Conservation (phyloP, 2,888 invertebrate genomes). For the Druceiella hillmani region DNA sequence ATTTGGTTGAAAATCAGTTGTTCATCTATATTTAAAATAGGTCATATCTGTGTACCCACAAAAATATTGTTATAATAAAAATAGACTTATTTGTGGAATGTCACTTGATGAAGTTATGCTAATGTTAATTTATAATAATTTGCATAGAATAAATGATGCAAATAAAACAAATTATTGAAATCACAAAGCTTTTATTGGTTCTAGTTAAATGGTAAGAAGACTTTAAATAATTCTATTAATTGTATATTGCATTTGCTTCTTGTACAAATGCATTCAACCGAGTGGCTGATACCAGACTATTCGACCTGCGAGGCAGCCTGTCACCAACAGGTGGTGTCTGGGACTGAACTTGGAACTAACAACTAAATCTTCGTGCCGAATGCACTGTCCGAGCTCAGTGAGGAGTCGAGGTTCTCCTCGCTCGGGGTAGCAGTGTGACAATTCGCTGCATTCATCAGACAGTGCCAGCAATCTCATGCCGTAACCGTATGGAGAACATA, state of each 20-base stretch:
- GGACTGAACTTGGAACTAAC: slow-evolving; percentile 90
- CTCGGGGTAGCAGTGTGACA: slow-evolving; percentile 61
- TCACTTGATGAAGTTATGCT: no score
- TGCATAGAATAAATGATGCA: no score
- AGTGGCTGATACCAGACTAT: slow-evolving; percentile 85
- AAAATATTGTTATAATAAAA: no score
- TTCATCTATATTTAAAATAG: no score
- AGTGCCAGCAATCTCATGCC: slow-evolving; percentile 84
- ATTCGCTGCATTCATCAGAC: slow-evolving; percentile 69
- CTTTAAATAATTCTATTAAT: background rate
- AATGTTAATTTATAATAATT: no score
- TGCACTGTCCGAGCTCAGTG: slow-evolving; percentile 62
- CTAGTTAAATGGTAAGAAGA: background rate
- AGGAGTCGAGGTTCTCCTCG: slow-evolving; percentile 43
- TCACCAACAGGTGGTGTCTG: slow-evolving; percentile 77
- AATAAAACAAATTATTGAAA: no score
- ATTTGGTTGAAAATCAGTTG: no score
- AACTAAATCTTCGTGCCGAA: slow-evolving; percentile 78
- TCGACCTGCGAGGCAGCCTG: slow-evolving; percentile 84
- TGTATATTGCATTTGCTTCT: background rate
- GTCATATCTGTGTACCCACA: no score
- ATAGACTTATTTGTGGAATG: no score
- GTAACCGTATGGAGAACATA: slow-evolving; percentile 85
- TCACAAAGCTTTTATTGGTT: no score
- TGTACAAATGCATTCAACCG: slow-evolving; percentile 19